Percentiles rank a stretch among this genome's conserved stretches.
phyloP scores from a whole-genome alignment of 2,797 vertebrate species.

The Galaxias olidus region DNA sequence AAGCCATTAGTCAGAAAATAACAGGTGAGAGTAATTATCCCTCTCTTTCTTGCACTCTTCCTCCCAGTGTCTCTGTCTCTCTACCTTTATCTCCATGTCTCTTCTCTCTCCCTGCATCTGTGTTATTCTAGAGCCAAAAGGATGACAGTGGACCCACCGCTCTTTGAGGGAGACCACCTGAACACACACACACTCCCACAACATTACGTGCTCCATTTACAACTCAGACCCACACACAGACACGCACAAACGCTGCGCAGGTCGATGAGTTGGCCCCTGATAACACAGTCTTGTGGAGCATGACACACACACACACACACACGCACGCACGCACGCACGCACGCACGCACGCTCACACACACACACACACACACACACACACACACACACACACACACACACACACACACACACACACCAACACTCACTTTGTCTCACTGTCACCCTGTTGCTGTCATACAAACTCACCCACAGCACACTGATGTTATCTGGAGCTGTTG shows the following conservation, averaged over 20 bases:
- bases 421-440: neutral
- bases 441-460: neutral
- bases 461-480: neutral
- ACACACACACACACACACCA: neutral
- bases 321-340: constrained; percentile 20
- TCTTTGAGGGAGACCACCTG: constrained; percentile 50
- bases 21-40: too few relatives aligned
- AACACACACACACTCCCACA: neutral
- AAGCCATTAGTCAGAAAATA: too few relatives aligned
- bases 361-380: constrained; percentile 8
- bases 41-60: too few relatives aligned
- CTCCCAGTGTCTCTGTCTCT: too few relatives aligned
- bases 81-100: constrained; percentile 19
- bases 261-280: too few relatives aligned
- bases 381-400: neutral
- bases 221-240: constrained; percentile 3
- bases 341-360: constrained; percentile 11
- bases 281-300: too few relatives aligned
- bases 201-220: too few relatives aligned
- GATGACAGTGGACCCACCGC: constrained; percentile 54
- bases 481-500: constrained; percentile 13
- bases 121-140: constrained; percentile 68
- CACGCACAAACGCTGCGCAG: neutral
- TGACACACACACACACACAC: constrained; percentile 15
- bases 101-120: constrained; percentile 41